Evolutionary conservation across 1,140 invertebrate species (phyloP).

Genomic region (Achroia grisella): DNA sequence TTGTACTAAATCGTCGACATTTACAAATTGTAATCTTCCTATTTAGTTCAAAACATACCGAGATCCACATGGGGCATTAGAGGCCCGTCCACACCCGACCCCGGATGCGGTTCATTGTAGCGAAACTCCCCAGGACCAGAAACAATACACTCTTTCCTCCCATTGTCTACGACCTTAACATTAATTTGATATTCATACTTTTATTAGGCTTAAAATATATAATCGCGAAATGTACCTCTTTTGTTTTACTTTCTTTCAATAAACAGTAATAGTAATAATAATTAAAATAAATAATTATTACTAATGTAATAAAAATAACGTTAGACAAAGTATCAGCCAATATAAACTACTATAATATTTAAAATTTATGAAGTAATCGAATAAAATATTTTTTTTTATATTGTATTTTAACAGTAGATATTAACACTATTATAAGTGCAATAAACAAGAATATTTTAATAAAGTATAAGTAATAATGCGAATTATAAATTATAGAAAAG

Average conservation of each 20-base stretch:
- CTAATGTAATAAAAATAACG: too few relatives aligned
- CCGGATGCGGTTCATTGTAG: slow-evolving; percentile 68
- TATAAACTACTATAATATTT: too few relatives aligned
- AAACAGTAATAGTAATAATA: too few relatives aligned
- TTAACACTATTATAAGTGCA: neutral
- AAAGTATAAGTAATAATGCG: slow-evolving; percentile 17
- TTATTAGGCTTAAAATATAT: slow-evolving; percentile 11
- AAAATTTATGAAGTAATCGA: too few relatives aligned
- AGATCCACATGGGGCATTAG: neutral
- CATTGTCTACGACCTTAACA: slow-evolving; percentile 40
- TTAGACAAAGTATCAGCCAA: too few relatives aligned
- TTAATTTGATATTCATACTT: slow-evolving; percentile 10
- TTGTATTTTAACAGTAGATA: too few relatives aligned
- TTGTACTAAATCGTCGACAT: too few relatives aligned
- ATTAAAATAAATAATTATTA: too few relatives aligned
- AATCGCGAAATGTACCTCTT: neutral
- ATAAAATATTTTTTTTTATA: too few relatives aligned
- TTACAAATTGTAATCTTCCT: too few relatives aligned
- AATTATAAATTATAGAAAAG: slow-evolving; percentile 42
- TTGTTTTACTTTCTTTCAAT: too few relatives aligned
- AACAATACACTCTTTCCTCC: slow-evolving; percentile 66
- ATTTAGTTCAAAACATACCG: too few relatives aligned
- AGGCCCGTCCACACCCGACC: slow-evolving; percentile 29
- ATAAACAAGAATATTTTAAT: slow-evolving; percentile 9
- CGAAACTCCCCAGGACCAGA: slow-evolving; percentile 62